Conservation (phyloP, 2,113 vertebrate species). For the Arenaria interpres region DNA sequence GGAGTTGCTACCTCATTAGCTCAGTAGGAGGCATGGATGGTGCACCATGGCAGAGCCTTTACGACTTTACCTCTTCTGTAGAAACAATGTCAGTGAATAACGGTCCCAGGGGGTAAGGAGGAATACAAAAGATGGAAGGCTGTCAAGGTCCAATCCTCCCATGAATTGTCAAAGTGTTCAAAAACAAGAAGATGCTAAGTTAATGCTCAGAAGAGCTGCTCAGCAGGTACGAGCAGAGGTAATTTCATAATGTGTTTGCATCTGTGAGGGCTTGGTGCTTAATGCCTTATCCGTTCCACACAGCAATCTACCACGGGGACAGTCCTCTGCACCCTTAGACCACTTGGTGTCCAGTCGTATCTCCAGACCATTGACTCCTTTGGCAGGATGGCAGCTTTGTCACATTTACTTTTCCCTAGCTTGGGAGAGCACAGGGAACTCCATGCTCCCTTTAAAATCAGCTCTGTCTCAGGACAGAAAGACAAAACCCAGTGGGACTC, state of each 20-base stretch:
- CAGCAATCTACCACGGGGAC: neutral
- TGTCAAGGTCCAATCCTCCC: neutral
- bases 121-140: neutral
- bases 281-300: neutral
- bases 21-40: neutral
- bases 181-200: neutral
- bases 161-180: neutral
- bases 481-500: neutral
- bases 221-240: neutral
- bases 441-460: fast-evolving
- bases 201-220: neutral
- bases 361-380: neutral
- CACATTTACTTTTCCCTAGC: neutral
- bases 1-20: neutral
- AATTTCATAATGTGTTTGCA: neutral
- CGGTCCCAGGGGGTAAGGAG: fast-evolving
- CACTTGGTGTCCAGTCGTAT: neutral
- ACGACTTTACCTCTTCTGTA: neutral
- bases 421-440: neutral
- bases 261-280: neutral
- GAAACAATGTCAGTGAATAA: neutral
- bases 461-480: neutral
- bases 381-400: neutral
- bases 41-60: neutral
- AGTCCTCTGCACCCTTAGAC: neutral